Evolutionary conservation across 2,113 vertebrate species (phyloP).

Genomic region (Prochilodus magdalenae): DNA sequence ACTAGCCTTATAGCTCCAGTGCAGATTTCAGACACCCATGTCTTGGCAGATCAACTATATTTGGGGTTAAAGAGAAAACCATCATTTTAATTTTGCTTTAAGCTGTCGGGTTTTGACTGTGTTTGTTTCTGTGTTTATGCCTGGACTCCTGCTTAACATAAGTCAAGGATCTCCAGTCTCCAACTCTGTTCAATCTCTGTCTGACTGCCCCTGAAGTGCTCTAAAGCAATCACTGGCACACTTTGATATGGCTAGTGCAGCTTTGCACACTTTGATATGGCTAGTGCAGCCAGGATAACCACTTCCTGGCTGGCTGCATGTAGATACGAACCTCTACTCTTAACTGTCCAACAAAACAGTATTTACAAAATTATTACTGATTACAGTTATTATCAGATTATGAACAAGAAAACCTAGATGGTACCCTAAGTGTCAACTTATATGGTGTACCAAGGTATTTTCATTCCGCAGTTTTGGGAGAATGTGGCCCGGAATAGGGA

Average conservation of each 20-base stretch:
- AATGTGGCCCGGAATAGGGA: no score
- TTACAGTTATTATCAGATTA: no score
- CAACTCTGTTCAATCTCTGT: background rate
- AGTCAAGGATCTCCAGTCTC: background rate
- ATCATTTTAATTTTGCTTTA: background rate
- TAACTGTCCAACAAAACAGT: no score
- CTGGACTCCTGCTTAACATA: background rate
- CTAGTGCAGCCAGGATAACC: background rate
- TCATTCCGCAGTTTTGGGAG: no score
- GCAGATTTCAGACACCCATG: background rate
- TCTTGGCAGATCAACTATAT: background rate
- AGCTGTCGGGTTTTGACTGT: background rate
- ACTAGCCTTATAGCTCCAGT: background rate
- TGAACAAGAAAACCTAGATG: no score
- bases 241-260: background rate
- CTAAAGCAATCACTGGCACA: conserved; percentile 2
- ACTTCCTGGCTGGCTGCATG: background rate
- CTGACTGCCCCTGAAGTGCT: conserved; percentile 1
- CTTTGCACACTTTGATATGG: no score
- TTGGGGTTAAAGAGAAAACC: background rate
- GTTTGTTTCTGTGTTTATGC: background rate
- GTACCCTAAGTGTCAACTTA: no score
- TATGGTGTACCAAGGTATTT: no score
- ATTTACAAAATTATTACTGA: no score
- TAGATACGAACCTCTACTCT: background rate